These are phyloP conservation scores for Tigriopus japonicus DNA, from an alignment of 1,140 invertebrate species.

Conservation along the genomic window DNA sequence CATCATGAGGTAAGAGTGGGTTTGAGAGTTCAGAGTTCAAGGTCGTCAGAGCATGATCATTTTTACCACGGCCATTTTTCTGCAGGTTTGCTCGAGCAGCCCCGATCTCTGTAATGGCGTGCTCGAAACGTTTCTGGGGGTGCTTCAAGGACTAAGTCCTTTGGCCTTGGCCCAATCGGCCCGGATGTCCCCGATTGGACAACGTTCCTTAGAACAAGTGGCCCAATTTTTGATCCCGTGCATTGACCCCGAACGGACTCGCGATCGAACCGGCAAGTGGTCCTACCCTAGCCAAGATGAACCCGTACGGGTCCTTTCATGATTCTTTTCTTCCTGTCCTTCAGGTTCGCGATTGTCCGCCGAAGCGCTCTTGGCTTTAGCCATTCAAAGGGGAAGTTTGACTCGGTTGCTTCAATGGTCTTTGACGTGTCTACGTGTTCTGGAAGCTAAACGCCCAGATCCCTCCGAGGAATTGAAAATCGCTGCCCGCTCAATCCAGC, in stretches of 20 bases:
- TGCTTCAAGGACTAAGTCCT: constrained; percentile 36
- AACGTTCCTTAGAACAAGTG: constrained; percentile 34
- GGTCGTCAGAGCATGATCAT: no score
- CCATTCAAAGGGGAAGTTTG: neutral
- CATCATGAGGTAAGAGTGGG: constrained; percentile 13
- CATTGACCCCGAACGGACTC: neutral
- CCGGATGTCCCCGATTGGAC: constrained; percentile 31
- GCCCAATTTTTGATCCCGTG: constrained; percentile 33
- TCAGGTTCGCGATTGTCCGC: neutral
- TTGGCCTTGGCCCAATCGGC: constrained; percentile 35
- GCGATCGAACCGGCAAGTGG: neutral
- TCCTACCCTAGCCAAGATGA: no score
- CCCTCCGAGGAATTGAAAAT: neutral
- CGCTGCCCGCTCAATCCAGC: neutral
- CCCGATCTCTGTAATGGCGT: neutral
- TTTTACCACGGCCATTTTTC: no score
- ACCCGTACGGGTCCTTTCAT: no score
- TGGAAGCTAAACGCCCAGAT: neutral
- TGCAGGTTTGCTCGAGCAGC: neutral
- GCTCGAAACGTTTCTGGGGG: neutral
- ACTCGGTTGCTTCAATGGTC: neutral
- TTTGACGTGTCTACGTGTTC: neutral
- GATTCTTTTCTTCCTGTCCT: no score
- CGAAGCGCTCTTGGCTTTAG: neutral
- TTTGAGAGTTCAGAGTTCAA: no score